Evolutionary conservation across 1,140 invertebrate genomes (phyloP), one percentile per base, ranked within the genome.

Genomic region (Antheraea mylitta): DNA sequence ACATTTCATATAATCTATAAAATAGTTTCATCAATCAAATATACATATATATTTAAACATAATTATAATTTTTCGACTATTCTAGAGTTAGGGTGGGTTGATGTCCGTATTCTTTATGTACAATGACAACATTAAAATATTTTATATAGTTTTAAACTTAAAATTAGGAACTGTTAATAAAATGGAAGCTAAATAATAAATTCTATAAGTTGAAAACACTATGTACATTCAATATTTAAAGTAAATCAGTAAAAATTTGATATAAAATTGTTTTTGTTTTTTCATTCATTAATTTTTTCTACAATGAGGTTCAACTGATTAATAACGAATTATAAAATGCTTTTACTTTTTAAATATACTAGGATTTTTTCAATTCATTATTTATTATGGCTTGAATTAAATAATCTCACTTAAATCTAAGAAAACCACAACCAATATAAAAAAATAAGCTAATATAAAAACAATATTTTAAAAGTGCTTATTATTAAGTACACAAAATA

Each of bases 91-190:
- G 76, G 89, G 89, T 90, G 86, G 89, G 87, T 86, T 85, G 80
- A 71, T 91, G 89, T 91, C 89, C 87, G 89, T 91, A 80, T 86
- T 77, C 75, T 84, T 42, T 78, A 82, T 77, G 69, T 85, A 87
- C 76, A 85, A 80, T 78, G 38, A 75, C 74, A 70, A 78, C 72
- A 67, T 72, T 60, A 74, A n/a, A 77, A 73, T 73, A 65, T 65
- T 19, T 65, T 0, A n/a, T 37, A 19, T 18, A 61, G 19, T 37
- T 53, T n/a, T 6, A 16, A 6, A 13, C 16, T 53, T 53, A 53
- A 18, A 61, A 66, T 48, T 8, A 61, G 64, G 58, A 60, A 66
- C 58, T 70, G 38, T 45, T 53, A 16, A 16, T 53, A 53, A 64
- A 37, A 67, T 67, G 36, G 18, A 71, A 67, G 69, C n/a, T 58